Evolutionary conservation across 2,888 invertebrate genomes (phyloP).

Genomic region (Diaphora mendica): DNA sequence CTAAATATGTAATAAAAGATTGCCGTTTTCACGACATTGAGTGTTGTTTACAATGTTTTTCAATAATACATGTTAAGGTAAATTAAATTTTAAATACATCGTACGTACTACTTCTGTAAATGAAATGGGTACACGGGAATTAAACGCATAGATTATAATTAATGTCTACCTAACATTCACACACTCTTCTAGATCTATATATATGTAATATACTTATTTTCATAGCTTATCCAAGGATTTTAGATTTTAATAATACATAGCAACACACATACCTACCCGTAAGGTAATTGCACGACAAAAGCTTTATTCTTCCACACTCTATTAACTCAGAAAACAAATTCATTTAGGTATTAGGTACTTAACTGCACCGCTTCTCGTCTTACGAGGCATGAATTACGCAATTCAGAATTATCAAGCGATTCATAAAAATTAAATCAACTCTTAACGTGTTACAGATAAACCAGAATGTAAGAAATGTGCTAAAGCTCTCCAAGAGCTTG

Average conservation of each 20-base stretch:
- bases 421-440: conserved; percentile 27
- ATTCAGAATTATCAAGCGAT: conserved; percentile 23
- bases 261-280: conserved; percentile 34
- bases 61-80: conserved; percentile 30
- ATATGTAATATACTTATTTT: conserved; percentile 17
- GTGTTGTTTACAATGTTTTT: conserved; percentile 54
- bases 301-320: conserved; percentile 68
- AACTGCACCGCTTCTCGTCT: conserved; percentile 80
- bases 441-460: conserved; percentile 89
- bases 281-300: conserved; percentile 55
- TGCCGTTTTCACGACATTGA: conserved; percentile 39
- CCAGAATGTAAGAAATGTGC: conserved; percentile 97
- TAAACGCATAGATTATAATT: not conserved
- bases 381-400: conserved; percentile 68
- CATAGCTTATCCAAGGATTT: conserved; percentile 13
- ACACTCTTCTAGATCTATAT: conserved; percentile 17
- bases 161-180: not conserved
- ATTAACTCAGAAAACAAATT: conserved; percentile 68
- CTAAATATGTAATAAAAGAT: conserved; percentile 69
- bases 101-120: conserved; percentile 17
- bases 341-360: conserved; percentile 67
- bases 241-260: not conserved
- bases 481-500: conserved; percentile 95
- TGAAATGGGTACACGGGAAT: conserved; percentile 3
- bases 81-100: conserved; percentile 19